Percentiles rank a stretch among this genome's conserved stretches.
Evolutionary conservation across 2,888 invertebrate genomes (phyloP).

Genomic region (Meteorus colon): DNA sequence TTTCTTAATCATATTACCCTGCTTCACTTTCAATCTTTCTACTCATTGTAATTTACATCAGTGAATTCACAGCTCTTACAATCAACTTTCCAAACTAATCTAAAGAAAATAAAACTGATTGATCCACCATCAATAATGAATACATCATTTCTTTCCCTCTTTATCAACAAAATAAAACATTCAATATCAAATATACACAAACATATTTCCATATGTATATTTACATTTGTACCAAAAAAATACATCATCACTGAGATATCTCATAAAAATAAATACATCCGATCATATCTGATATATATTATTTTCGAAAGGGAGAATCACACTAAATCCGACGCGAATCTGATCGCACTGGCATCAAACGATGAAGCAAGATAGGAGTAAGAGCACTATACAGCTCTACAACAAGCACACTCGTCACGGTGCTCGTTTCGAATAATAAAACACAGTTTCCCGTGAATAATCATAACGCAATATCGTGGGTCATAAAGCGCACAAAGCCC

Average conservation of each 20-base stretch:
- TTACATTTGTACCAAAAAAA: not conserved
- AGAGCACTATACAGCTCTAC: not conserved
- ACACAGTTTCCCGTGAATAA: conserved; percentile 73
- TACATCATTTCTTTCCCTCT: too few relatives aligned
- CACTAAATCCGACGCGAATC: conserved; percentile 52
- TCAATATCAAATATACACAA: not conserved
- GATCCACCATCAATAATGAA: too few relatives aligned
- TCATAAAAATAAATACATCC: not conserved
- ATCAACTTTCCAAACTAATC: too few relatives aligned
- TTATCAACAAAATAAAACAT: too few relatives aligned
- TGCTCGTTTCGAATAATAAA: conserved; percentile 66
- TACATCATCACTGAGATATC: not conserved
- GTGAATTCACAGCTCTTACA: too few relatives aligned
- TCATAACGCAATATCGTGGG: conserved; percentile 65
- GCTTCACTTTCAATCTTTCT: too few relatives aligned
- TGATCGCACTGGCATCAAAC: conserved; percentile 14
- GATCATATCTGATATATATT: not conserved
- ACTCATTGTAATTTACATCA: too few relatives aligned
- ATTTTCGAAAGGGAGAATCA: not conserved
- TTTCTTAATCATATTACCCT: too few relatives aligned
- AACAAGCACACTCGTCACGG: conserved; percentile 36
- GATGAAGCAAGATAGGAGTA: not conserved
- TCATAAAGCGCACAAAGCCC: conserved; percentile 69
- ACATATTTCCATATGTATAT: not conserved
- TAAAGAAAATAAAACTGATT: too few relatives aligned